Conservation (phyloP, 2,888 invertebrate genomes). For the Notodonta ziczac region DNA sequence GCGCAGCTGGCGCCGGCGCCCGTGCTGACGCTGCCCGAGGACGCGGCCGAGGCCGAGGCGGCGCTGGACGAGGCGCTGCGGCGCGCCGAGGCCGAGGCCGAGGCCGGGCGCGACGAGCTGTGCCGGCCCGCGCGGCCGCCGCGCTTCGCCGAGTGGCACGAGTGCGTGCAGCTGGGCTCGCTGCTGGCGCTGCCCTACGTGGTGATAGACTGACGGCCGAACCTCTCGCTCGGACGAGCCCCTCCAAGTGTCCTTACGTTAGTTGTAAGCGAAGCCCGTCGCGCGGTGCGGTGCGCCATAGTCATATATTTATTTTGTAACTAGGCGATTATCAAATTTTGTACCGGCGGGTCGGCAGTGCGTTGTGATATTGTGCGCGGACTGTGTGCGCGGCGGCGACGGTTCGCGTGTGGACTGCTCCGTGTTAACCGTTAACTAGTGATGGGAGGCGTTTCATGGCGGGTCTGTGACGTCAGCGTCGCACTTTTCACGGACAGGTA, state of each 20-base stretch:
- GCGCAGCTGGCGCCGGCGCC: slow-evolving; percentile 56
- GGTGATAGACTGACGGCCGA: slow-evolving; percentile 91
- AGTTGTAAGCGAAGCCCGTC: slow-evolving; percentile 58
- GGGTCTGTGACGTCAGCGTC: background rate
- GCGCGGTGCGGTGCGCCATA: slow-evolving; percentile 20
- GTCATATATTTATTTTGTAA: slow-evolving; percentile 43
- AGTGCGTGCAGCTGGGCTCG: slow-evolving; percentile 92
- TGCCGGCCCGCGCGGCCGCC: slow-evolving; percentile 56
- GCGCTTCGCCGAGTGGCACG: slow-evolving; percentile 96
- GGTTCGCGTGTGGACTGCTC: slow-evolving; percentile 2
- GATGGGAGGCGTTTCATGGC: slow-evolving; percentile 4
- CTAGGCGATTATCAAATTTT: slow-evolving; percentile 27
- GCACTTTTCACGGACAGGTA: background rate
- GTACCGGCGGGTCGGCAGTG: slow-evolving; percentile 25
- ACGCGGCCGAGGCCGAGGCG: slow-evolving; percentile 21
- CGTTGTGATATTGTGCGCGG: slow-evolving; percentile 34
- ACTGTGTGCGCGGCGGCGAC: slow-evolving; percentile 2
- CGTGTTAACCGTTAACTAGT: slow-evolving; percentile 5
- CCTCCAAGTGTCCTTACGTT: slow-evolving; percentile 79
- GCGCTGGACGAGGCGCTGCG: slow-evolving; percentile 32
- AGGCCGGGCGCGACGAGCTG: slow-evolving; percentile 45
- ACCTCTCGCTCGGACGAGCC: slow-evolving; percentile 26
- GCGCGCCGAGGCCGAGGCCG: slow-evolving; percentile 19
- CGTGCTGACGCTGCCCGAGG: slow-evolving; percentile 45
- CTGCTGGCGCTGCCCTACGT: slow-evolving; percentile 98